Evolutionary conservation across 2,797 vertebrate genomes (phyloP), one percentile per base, ranked within the genome.

Genomic region (Megalops cyprinoides): DNA sequence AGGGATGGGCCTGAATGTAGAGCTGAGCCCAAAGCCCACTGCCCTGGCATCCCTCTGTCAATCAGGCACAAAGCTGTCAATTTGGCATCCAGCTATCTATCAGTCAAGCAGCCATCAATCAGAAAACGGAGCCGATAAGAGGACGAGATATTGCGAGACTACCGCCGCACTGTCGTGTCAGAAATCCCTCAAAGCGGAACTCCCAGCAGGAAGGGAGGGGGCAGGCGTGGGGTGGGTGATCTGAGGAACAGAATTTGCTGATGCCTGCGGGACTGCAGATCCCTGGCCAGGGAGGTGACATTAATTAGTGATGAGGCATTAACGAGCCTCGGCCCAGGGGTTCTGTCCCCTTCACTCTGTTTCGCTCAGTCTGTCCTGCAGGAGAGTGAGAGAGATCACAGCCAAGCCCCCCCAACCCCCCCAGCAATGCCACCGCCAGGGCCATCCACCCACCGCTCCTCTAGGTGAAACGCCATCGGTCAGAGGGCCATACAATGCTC

Each of bases 251-350:
- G 37, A n/a, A 18, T n/a, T 34, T 44, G 65, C 65, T 69, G 37
- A 42, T 18, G 20, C 25, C 10, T 20, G 20, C 20, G 65, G 37
- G 37, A 69, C 67, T 79, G 76, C 28, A 9, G 60, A 84, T 82
- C 79, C 79, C 79, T 55, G 80, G 56, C 31, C 12, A 85, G 53
- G 42, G 49, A 51, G 67, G 56, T 78, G 85, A 82, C 85, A 85
- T 88, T 88, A 86, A 88, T 89, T 82, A 87, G 83, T 67, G 1
- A 86, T 80, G 79, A 86, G 37, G 76, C 12, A 76, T 75, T 83
- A 88, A 87, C 42, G 39, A 81, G 76, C 53, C 60, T 51, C 12
- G 12, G 18, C 73, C 73, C 46, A 5, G 37, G 48, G 73, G 4
- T 39, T 25, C 51, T 77, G 58, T 79, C 69, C 79, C 69, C 81